Base-by-base conservation (phyloP, 2,888 invertebrate genomes). In the Synergus itoensis region DNA sequence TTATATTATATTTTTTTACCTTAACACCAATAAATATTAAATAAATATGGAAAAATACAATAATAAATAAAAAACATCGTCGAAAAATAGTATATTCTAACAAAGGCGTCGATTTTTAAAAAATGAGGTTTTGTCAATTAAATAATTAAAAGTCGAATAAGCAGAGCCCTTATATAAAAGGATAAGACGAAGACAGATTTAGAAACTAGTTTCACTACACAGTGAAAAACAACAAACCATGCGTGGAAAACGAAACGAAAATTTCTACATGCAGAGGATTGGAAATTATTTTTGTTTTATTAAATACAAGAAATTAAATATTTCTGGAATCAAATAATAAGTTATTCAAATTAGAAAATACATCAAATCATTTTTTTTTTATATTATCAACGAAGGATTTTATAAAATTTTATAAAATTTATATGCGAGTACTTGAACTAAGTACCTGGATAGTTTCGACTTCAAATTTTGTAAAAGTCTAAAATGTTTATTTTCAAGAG, bases 171-270 rank as follows among this genome's bases (percentile, higher is more conserved):
- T 60, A 21, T 60, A 60, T 4, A 21, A 45, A 1, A 12, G 21
- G 12, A 60, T 11, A 12, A 60, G 21, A 53, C n/a, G n/a, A 53
- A 60, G 21, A 12, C 21, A 67, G 11, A 67, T 43, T 41, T 11
- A 45, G 14, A 67, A 0, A 65, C 53, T 53, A 65, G 41, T 40
- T 43, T 18, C 21, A 67, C 67, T 43, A 18, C 43, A 67, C 2
- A 21, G 43, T 67, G 67, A 43, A 67, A 43, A 67, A 67, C 43
- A 43, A 67, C 43, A 67, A 12, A 7, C 43, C 21, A n/a, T 43
- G 18, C 7, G 11, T 67, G 65, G 43, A 21, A 67, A 67, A 43
- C 65, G 60, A 60, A 60, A 21, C 60, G n/a, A 53, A 53, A 53
- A 53, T 53, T 53, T 53, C 8, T 5, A 8, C 48, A 53, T 36